These are phyloP conservation scores for Pogonocherus hispidulus DNA, from an alignment of 2,888 invertebrate species.

Conservation along the genomic window DNA sequence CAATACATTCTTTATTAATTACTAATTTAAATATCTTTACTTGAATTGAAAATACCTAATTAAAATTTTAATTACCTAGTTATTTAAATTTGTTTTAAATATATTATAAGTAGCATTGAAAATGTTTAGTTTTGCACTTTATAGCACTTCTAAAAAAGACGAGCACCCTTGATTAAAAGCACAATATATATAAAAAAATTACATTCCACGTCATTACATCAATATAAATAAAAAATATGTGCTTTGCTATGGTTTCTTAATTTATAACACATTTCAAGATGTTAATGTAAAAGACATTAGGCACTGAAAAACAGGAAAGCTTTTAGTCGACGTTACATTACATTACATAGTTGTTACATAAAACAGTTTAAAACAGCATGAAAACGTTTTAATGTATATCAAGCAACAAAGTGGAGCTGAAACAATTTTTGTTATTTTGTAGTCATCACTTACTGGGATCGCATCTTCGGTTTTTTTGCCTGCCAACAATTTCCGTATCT, in stretches of 20 bases:
- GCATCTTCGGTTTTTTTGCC: constrained; percentile 78
- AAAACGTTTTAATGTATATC: constrained; percentile 10
- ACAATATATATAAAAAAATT: no score
- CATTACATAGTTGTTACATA: constrained; percentile 12
- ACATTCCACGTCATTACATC: no score
- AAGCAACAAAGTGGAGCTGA: constrained; percentile 18
- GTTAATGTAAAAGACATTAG: constrained; percentile 23
- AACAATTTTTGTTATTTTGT: constrained; percentile 9
- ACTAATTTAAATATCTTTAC: no score
- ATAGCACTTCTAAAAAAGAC: no score
- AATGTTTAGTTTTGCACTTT: no score
- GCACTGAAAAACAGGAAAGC: constrained; percentile 16
- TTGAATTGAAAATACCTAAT: no score
- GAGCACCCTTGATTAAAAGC: no score
- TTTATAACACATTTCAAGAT: constrained; percentile 12
- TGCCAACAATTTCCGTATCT: constrained; percentile 83
- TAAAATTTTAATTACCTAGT: no score
- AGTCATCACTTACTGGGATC: constrained; percentile 64
- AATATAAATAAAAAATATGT: background rate
- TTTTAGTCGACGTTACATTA: constrained; percentile 21
- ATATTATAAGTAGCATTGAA: no score
- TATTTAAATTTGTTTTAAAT: no score
- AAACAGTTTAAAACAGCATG: constrained; percentile 11
- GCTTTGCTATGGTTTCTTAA: background rate
- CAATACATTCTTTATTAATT: no score